phyloP scores from a whole-genome alignment of 2,113 vertebrate species.

The Mormyrus iriodes region DNA sequence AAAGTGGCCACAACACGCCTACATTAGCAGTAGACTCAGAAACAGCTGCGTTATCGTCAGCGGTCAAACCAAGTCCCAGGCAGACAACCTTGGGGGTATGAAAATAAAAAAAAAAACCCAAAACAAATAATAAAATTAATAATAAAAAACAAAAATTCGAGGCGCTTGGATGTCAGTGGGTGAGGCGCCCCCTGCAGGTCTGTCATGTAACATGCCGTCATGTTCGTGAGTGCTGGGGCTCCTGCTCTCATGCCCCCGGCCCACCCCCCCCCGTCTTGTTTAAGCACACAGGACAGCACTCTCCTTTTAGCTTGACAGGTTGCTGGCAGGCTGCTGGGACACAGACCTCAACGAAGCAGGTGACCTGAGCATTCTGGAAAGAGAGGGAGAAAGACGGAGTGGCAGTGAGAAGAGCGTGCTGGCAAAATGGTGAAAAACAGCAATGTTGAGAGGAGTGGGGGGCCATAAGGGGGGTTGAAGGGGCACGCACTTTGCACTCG shows the following conservation, averaged over 20 bases:
- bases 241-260: conserved; percentile 28
- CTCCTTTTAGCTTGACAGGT: conserved; percentile 68
- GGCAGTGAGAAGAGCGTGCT: not conserved
- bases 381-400: not conserved
- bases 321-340: conserved; percentile 56
- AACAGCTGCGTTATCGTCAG: conserved; percentile 29
- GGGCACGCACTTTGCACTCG: conserved; percentile 78
- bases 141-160: conserved; percentile 26
- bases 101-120: conserved; percentile 31
- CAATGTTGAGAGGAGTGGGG: not conserved
- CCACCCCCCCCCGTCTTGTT: conserved; percentile 34
- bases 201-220: conserved; percentile 30
- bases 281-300: conserved; percentile 79
- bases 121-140: conserved; percentile 27
- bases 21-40: conserved; percentile 21
- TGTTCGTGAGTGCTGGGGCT: conserved; percentile 44
- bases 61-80: conserved; percentile 33
- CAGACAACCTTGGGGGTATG: conserved; percentile 36
- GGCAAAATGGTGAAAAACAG: not conserved
- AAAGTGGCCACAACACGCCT: not conserved
- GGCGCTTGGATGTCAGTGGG: conserved; percentile 41
- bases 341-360: conserved; percentile 87
- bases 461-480: conserved; percentile 10
- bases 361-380: conserved; percentile 78
- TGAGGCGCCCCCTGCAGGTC: conserved; percentile 37